Conservation (phyloP, 2,113 vertebrate genomes). For the Pterocles burchelli region DNA sequence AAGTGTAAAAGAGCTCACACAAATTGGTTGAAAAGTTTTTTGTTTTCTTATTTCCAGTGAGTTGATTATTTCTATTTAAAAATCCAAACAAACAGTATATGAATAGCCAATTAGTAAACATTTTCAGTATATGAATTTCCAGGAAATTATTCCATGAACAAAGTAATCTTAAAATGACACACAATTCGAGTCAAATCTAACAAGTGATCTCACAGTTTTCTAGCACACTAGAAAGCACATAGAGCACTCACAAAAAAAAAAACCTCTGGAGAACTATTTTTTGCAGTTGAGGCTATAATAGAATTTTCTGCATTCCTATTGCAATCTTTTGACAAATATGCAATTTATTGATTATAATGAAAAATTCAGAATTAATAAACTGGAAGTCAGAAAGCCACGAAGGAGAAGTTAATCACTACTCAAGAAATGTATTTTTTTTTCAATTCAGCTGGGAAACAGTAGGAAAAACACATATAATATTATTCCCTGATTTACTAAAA, state of each 20-base stretch:
- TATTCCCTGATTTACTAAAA: not conserved
- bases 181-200: conserved; percentile 2
- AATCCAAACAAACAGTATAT: not conserved
- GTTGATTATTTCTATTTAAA: conserved; percentile 12
- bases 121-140: not conserved
- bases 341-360: conserved; percentile 12
- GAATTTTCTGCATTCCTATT: not conserved
- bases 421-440: not conserved
- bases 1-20: not conserved
- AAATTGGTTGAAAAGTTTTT: not conserved
- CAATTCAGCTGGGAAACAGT: not conserved
- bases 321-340: not conserved
- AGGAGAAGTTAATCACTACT: not conserved
- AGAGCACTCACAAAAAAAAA: not conserved
- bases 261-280: not conserved
- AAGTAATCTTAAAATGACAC: not conserved
- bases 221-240: not conserved
- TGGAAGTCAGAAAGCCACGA: not conserved
- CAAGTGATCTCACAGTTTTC: conserved; percentile 25
- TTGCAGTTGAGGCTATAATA: not conserved
- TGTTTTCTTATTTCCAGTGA: conserved; percentile 28
- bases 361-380: conserved; percentile 33
- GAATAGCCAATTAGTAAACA: not conserved
- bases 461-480: not conserved
- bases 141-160: not conserved